phyloP scores from a whole-genome alignment of 1,140 invertebrate species.

The Pomacea maculata region DNA sequence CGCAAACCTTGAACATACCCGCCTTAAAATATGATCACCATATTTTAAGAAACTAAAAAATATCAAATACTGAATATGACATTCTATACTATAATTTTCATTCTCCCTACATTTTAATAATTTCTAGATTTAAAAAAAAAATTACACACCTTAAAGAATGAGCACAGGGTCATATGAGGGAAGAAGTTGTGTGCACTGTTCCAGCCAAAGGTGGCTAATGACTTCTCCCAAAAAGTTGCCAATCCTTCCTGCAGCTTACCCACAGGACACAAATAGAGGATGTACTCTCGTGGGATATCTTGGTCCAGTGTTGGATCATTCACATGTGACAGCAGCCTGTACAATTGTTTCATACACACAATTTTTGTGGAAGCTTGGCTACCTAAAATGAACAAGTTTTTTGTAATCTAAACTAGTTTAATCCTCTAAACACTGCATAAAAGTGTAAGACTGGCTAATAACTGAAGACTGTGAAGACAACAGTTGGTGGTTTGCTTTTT shows the following conservation, averaged over 20 bases:
- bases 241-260: constrained; percentile 78
- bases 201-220: constrained; percentile 79
- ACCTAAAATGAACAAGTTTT: too few relatives aligned
- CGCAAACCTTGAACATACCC: background rate
- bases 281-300: constrained; percentile 80
- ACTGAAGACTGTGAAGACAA: too few relatives aligned
- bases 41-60: too few relatives aligned
- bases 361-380: background rate
- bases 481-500: too few relatives aligned
- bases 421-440: too few relatives aligned
- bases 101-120: background rate
- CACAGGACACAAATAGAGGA: constrained; percentile 84
- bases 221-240: constrained; percentile 81
- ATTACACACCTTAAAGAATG: constrained; percentile 82
- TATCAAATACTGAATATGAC: too few relatives aligned
- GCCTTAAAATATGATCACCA: too few relatives aligned
- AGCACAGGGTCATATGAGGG: constrained; percentile 88
- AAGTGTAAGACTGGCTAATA: too few relatives aligned
- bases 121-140: constrained; percentile 9
- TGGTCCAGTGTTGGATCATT: constrained; percentile 83
- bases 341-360: constrained; percentile 6
- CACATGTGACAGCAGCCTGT: constrained; percentile 80
- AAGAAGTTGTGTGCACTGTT: constrained; percentile 89
- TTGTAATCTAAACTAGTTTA: too few relatives aligned
- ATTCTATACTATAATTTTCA: too few relatives aligned